Conservation (phyloP, 2,888 invertebrate genomes). For the Zeuzera pyrina region DNA sequence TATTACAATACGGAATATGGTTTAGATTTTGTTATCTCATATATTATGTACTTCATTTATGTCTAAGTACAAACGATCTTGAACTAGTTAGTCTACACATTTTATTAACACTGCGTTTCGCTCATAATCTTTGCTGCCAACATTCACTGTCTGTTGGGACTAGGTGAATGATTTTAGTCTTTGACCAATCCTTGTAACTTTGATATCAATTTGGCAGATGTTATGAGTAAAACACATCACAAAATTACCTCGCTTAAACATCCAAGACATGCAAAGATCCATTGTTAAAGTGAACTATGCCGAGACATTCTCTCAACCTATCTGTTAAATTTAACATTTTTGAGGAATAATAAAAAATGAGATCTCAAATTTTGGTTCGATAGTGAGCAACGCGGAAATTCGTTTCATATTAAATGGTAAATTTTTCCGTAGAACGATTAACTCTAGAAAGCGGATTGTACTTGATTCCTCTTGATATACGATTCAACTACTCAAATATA, state of each 20-base stretch:
- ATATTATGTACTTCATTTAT: slow-evolving; percentile 62
- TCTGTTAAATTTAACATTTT: slow-evolving; percentile 5
- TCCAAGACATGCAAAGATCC: no score
- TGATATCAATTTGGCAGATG: no score
- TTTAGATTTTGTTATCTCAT: slow-evolving; percentile 54
- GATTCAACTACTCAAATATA: slow-evolving; percentile 26
- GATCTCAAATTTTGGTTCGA: slow-evolving; percentile 67
- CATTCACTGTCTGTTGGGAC: no score
- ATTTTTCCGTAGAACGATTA: slow-evolving; percentile 37
- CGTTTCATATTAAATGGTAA: slow-evolving; percentile 52
- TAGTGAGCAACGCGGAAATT: slow-evolving; percentile 61
- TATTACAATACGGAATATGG: slow-evolving; percentile 58
- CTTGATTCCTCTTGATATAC: slow-evolving; percentile 44
- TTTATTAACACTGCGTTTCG: no score
- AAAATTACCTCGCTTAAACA: no score
- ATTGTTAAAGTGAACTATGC: no score
- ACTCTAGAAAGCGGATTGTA: slow-evolving; percentile 51
- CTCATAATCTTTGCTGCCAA: no score
- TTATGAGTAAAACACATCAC: no score
- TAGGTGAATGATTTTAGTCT: no score
- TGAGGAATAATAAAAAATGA: slow-evolving; percentile 39
- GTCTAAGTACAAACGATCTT: slow-evolving; percentile 23
- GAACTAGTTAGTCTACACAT: neutral
- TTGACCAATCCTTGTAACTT: no score
- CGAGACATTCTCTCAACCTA: no score